Conservation (phyloP, 1,140 invertebrate species). For the Drosophila malerkotliana region DNA sequence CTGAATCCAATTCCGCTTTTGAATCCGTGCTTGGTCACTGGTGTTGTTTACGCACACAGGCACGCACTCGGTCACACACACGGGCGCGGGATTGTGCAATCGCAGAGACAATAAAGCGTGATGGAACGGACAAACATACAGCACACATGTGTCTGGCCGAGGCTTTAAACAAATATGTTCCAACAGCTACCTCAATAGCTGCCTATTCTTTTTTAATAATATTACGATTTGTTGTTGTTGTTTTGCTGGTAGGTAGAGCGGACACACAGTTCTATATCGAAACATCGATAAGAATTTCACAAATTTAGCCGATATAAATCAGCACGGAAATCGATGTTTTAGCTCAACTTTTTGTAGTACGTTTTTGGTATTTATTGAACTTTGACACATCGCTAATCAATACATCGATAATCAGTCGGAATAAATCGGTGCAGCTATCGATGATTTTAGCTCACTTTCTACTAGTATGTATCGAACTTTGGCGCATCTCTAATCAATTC, state of each 20-base stretch:
- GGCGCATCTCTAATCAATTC: no score
- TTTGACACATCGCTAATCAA: no score
- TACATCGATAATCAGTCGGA: no score
- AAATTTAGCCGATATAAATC: no score
- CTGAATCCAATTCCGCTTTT: not conserved
- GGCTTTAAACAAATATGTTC: not conserved
- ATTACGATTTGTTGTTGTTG: conserved; percentile 1
- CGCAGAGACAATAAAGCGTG: not conserved
- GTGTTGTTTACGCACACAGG: conserved; percentile 1
- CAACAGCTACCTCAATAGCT: not conserved
- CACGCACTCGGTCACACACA: not conserved
- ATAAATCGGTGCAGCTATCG: no score
- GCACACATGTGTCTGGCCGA: not conserved
- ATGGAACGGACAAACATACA: not conserved
- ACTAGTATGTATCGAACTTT: no score
- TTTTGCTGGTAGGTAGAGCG: not conserved
- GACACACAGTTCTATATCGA: no score
- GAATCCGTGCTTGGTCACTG: conserved; percentile 1
- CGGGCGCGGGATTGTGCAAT: conserved; percentile 4
- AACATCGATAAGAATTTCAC: no score
- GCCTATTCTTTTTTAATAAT: not conserved
- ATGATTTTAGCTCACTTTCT: no score
- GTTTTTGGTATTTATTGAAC: no score
- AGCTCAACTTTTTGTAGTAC: no score
- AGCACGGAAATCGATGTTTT: no score